phyloP scores from a whole-genome alignment of 2,888 invertebrate genomes.

The Eupithecia subfuscata region DNA sequence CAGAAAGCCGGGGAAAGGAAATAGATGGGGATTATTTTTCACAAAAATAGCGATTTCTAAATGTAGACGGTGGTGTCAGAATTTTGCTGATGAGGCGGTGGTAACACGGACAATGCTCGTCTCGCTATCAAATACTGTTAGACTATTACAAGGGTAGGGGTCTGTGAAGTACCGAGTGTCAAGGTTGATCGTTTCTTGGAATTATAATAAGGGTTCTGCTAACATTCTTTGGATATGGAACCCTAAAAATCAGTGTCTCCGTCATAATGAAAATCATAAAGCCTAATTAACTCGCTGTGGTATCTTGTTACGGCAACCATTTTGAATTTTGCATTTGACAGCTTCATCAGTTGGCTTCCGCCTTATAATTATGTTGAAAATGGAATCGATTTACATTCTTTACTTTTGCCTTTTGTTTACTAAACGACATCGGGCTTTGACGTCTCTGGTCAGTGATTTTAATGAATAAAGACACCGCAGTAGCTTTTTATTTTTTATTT shows the following conservation, averaged over 20 bases:
- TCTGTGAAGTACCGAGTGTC: too few species aligned
- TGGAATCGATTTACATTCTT: background rate
- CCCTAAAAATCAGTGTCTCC: background rate
- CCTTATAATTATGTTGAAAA: background rate
- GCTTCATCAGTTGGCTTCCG: constrained; percentile 38
- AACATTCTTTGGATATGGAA: background rate
- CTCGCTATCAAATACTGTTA: too few species aligned
- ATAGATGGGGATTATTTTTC: too few species aligned
- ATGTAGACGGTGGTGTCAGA: too few species aligned
- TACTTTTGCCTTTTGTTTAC: background rate
- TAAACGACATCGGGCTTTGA: constrained; percentile 3
- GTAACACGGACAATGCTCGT: too few species aligned
- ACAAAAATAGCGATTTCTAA: too few species aligned
- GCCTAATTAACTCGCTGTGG: constrained; percentile 1
- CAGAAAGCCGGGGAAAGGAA: too few species aligned
- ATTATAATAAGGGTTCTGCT: background rate
- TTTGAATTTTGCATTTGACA: constrained; percentile 33
- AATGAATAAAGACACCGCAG: too few species aligned
- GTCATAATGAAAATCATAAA: constrained; percentile 7
- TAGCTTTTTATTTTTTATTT: background rate
- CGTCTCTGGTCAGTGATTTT: background rate
- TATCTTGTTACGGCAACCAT: constrained; percentile 21
- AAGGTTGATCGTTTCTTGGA: background rate
- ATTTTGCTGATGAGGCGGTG: too few species aligned
- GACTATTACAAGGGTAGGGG: too few species aligned